phyloP scores from a whole-genome alignment of 2,113 vertebrate species.

The Aplodontia rufa region DNA sequence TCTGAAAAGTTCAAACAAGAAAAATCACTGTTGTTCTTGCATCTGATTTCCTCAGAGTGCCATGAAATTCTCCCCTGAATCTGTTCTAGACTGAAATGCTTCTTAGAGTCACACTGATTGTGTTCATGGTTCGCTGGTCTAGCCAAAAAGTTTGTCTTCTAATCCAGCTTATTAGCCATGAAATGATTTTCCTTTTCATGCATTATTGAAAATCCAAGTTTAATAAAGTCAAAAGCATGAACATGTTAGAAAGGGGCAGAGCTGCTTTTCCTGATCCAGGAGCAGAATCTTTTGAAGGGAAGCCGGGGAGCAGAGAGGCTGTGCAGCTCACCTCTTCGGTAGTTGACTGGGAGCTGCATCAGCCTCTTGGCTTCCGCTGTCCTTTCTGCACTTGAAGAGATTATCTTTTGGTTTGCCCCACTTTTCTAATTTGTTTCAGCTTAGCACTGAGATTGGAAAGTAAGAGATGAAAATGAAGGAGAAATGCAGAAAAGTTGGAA shows the following conservation, averaged over 20 bases:
- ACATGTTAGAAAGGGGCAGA: constrained; percentile 17
- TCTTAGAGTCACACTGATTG: constrained; percentile 28
- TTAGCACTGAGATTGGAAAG: not conserved
- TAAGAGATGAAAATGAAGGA: not conserved
- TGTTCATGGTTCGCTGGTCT: constrained; percentile 18
- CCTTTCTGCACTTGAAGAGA: not conserved
- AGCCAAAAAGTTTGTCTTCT: constrained; percentile 50
- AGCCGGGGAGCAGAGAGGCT: not conserved
- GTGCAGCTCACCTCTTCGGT: not conserved
- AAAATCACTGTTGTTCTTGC: constrained; percentile 41
- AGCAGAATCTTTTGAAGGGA: not conserved
- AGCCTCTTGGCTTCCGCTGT: not conserved
- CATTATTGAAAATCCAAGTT: constrained; percentile 64
- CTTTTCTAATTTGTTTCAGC: constrained; percentile 25
- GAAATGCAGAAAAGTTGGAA: not conserved
- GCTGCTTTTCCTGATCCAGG: not conserved
- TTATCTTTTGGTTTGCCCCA: not conserved
- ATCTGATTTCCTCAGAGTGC: constrained; percentile 59
- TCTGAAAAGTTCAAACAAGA: constrained; percentile 35
- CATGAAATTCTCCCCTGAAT: not conserved
- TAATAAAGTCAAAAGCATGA: constrained; percentile 58
- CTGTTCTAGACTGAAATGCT: not conserved
- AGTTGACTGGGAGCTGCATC: not conserved
- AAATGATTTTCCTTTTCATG: constrained; percentile 66
- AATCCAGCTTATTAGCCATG: constrained; percentile 53